Evolutionary conservation across 2,888 invertebrate genomes (phyloP).

Genomic region (Macrophya annulata): DNA sequence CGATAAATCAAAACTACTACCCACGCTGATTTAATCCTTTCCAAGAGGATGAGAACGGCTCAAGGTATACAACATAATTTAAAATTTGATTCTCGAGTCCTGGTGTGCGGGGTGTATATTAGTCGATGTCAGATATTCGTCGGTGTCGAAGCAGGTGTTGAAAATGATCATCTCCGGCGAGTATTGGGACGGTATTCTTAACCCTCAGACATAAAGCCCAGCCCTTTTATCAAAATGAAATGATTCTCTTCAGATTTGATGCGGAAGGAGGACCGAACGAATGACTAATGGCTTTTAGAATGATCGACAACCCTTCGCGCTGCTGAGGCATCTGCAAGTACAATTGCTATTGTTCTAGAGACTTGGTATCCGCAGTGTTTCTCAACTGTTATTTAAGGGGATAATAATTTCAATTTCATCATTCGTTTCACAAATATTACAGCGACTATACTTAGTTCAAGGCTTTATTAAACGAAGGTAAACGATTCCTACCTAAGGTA

Average conservation of each 20-base stretch:
- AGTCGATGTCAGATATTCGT: neutral
- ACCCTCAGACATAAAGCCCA: neutral
- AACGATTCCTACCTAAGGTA: neutral
- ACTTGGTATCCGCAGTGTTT: constrained; percentile 17
- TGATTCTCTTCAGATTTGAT: constrained; percentile 27
- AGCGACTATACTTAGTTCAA: neutral
- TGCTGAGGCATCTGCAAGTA: constrained; percentile 31
- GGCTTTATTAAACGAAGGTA: neutral
- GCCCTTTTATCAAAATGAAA: constrained; percentile 42
- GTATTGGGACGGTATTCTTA: constrained; percentile 6
- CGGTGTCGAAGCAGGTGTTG: constrained; percentile 22
- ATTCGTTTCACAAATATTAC: neutral
- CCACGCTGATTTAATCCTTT: constrained; percentile 52
- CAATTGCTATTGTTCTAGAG: constrained; percentile 50
- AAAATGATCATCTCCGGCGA: constrained; percentile 1
- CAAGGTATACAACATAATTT: constrained; percentile 19
- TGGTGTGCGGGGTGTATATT: neutral
- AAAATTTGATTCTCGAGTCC: constrained; percentile 18
- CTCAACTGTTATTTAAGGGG: neutral
- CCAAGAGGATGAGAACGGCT: neutral
- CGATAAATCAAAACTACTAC: constrained; percentile 72
- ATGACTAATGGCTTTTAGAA: constrained; percentile 55
- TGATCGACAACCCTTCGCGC: constrained; percentile 56
- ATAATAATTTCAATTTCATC: neutral
- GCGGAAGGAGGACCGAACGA: constrained; percentile 15